A percentile compares a stretch with the other conserved stretches of the same genome.
These are phyloP conservation scores for Pseudococcus jackbeardsleyi DNA, from an alignment of 2,888 invertebrate genomes.

Conservation along the genomic window DNA sequence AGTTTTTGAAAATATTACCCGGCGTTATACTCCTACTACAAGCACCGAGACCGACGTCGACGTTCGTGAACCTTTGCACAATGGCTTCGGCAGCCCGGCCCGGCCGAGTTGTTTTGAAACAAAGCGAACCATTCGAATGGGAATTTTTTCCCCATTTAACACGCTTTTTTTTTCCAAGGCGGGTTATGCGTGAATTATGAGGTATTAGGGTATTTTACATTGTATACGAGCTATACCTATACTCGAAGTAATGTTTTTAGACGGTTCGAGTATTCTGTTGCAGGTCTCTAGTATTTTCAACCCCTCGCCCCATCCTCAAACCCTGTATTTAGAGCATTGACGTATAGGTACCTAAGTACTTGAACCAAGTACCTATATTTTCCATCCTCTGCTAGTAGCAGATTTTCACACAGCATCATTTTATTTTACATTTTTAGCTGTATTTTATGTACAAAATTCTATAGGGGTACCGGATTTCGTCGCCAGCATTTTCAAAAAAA, in stretches of 20 bases:
- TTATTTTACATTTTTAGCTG: not conserved
- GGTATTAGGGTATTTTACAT: not conserved
- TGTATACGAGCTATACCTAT: too few species aligned
- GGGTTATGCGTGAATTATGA: constrained; percentile 39
- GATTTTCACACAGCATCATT: not conserved
- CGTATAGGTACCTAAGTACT: not conserved
- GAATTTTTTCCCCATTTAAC: constrained; percentile 53
- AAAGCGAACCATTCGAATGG: constrained; percentile 34
- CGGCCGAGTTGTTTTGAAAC: constrained; percentile 10
- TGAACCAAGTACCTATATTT: not conserved
- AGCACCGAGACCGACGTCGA: too few species aligned
- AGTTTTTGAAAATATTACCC: constrained; percentile 46
- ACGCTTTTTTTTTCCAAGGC: constrained; percentile 25
- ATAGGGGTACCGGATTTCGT: not conserved
- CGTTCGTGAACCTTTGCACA: constrained; percentile 4
- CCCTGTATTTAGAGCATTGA: too few species aligned
- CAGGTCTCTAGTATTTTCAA: not conserved
- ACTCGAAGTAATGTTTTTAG: not conserved
- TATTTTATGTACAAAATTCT: too few species aligned
- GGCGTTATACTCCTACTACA: not conserved
- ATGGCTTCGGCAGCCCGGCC: constrained; percentile 31
- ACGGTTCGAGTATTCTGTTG: not conserved
- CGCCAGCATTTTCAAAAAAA: not conserved
- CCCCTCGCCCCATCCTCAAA: not conserved
- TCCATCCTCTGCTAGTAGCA: not conserved